Evolutionary conservation across 2,113 vertebrate species (phyloP).

Genomic region (Bujurquina vittata): DNA sequence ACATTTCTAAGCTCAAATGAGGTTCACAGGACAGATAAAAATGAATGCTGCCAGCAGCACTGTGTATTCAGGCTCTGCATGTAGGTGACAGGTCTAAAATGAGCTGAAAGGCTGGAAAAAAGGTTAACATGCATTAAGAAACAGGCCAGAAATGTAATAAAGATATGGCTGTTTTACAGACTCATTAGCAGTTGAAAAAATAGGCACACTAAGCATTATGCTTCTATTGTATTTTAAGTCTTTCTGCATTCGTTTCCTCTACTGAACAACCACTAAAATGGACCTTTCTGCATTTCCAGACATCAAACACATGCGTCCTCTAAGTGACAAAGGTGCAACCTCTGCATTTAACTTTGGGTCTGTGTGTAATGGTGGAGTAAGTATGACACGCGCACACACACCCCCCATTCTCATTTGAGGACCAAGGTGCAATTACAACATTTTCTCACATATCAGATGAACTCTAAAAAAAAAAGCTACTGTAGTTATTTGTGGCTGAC

Average conservation of each 20-base stretch:
- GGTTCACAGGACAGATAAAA: slow-evolving; percentile 48
- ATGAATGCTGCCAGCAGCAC: slow-evolving; percentile 73
- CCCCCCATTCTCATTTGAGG: slow-evolving; percentile 55
- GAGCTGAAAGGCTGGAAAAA: neutral
- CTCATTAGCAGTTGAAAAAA: slow-evolving; percentile 30
- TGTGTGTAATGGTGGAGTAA: slow-evolving; percentile 29
- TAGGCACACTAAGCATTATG: neutral
- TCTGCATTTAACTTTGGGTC: slow-evolving; percentile 68
- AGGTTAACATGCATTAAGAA: slow-evolving; percentile 10
- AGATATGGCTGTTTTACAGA: slow-evolving; percentile 61
- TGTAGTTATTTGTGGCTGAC: slow-evolving; percentile 6
- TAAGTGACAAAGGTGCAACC: slow-evolving; percentile 61
- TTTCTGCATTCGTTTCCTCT: slow-evolving; percentile 65
- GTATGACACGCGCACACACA: slow-evolving; percentile 32
- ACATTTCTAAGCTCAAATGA: slow-evolving; percentile 10
- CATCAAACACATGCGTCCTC: slow-evolving; percentile 14
- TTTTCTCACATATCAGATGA: slow-evolving; percentile 33
- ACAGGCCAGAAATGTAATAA: slow-evolving; percentile 23
- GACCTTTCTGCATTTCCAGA: slow-evolving; percentile 4
- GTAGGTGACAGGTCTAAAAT: slow-evolving; percentile 5
- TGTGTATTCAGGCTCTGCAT: slow-evolving; percentile 39
- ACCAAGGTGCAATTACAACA: slow-evolving; percentile 60
- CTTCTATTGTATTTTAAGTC: slow-evolving; percentile 50
- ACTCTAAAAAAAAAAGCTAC: slow-evolving; percentile 20
- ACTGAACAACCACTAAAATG: slow-evolving; percentile 19